These are phyloP conservation scores for Aporophyla nigra DNA, from an alignment of 2,888 invertebrate species.

Conservation along the genomic window DNA sequence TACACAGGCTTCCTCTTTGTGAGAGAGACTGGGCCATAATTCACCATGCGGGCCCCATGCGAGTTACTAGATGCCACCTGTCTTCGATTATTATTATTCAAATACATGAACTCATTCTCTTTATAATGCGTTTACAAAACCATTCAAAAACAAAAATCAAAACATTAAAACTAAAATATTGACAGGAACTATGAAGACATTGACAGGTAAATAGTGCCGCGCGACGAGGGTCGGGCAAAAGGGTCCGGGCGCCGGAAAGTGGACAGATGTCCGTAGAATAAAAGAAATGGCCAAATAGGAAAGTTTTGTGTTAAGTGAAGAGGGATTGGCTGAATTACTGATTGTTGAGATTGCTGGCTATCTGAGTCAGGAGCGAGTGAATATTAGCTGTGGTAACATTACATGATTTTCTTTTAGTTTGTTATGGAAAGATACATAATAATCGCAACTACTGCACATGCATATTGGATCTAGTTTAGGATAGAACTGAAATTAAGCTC, in stretches of 20 bases:
- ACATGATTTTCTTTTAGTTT: neutral
- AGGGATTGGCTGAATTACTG: conserved; percentile 65
- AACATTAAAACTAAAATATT: conserved; percentile 75
- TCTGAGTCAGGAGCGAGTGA: neutral
- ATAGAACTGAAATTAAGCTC: neutral
- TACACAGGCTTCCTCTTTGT: no score
- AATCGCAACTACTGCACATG: neutral
- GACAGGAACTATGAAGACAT: conserved; percentile 84
- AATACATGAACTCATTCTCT: no score
- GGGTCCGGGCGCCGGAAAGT: conserved; percentile 76
- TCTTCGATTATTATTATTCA: no score
- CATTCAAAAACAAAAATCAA: conserved; percentile 51
- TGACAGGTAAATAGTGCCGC: conserved; percentile 83
- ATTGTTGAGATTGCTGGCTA: conserved; percentile 37
- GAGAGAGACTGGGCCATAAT: no score
- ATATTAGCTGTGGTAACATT: conserved; percentile 1
- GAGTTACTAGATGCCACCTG: no score
- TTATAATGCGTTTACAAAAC: no score
- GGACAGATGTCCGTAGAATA: conserved; percentile 84
- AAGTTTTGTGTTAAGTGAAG: conserved; percentile 70
- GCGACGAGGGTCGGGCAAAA: conserved; percentile 83
- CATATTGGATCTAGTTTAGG: neutral
- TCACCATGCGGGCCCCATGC: no score
- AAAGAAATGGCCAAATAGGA: conserved; percentile 79
- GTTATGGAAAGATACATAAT: neutral